These are phyloP conservation scores for Nebria ingens DNA, from an alignment of 1,140 invertebrate genomes.

Conservation along the genomic window DNA sequence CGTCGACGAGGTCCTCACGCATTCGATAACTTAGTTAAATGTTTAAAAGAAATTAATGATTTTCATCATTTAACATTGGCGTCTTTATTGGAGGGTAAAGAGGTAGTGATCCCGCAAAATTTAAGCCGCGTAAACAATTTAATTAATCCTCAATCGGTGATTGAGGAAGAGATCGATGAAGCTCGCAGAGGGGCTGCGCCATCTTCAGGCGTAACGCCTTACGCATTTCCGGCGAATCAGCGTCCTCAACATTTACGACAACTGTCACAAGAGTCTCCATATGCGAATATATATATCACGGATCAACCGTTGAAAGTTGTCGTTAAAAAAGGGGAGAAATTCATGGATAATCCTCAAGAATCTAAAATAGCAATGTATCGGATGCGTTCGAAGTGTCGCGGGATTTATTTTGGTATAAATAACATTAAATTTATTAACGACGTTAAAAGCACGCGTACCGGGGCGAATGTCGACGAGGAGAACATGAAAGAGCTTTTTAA, in stretches of 20 bases:
- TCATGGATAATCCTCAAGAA: conserved; percentile 1
- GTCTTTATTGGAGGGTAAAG: neutral
- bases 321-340: conserved; percentile 11
- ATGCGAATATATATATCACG: neutral
- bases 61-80: conserved; percentile 18
- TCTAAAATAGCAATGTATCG: conserved; percentile 31
- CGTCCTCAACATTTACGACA: neutral
- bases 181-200: neutral
- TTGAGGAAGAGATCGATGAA: neutral
- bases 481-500: conserved; percentile 41
- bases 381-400: conserved; percentile 43
- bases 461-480: conserved; percentile 39
- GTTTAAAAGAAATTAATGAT: conserved; percentile 31
- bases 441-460: conserved; percentile 27
- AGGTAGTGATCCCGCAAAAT: neutral
- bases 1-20: conserved; percentile 35
- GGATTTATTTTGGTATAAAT: conserved; percentile 46
- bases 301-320: conserved; percentile 8
- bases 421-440: conserved; percentile 37
- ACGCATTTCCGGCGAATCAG: neutral
- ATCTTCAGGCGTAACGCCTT: neutral
- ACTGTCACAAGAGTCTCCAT: conserved; percentile 1
- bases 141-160: neutral
- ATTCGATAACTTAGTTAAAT: conserved; percentile 34
- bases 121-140: neutral